phyloP scores from a whole-genome alignment of 2,113 vertebrate species.

The Jacana jacana region DNA sequence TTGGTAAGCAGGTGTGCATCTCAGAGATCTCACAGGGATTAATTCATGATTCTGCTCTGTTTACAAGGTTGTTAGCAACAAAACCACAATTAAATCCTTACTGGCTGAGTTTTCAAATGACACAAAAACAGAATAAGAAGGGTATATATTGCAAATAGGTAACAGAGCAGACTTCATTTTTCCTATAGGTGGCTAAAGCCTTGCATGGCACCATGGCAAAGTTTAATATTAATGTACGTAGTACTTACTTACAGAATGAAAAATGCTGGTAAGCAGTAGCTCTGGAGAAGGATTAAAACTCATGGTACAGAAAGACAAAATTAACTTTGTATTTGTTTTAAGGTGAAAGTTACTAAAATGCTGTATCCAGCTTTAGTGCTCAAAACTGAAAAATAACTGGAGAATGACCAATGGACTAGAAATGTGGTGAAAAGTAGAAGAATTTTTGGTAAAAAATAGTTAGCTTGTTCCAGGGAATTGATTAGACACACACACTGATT shows the following conservation, averaged over 20 bases:
- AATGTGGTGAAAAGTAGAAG: neutral
- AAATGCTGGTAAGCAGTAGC: neutral
- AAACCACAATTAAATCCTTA: neutral
- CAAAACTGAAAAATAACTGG: neutral
- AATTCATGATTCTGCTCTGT: neutral
- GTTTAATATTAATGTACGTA: neutral
- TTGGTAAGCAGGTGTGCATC: neutral
- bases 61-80: neutral
- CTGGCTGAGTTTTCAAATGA: neutral
- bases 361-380: neutral
- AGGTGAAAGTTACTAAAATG: neutral
- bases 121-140: neutral
- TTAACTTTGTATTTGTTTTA: neutral
- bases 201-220: neutral
- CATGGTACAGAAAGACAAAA: neutral
- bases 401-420: neutral
- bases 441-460: neutral
- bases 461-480: neutral
- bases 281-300: neutral
- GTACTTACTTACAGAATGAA: neutral
- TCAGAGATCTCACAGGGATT: neutral
- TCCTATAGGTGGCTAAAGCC: neutral
- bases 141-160: neutral
- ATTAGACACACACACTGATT: neutral
- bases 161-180: neutral